These are phyloP conservation scores for Agrotis exclamationis DNA, from an alignment of 2,888 invertebrate genomes.

Conservation along the genomic window DNA sequence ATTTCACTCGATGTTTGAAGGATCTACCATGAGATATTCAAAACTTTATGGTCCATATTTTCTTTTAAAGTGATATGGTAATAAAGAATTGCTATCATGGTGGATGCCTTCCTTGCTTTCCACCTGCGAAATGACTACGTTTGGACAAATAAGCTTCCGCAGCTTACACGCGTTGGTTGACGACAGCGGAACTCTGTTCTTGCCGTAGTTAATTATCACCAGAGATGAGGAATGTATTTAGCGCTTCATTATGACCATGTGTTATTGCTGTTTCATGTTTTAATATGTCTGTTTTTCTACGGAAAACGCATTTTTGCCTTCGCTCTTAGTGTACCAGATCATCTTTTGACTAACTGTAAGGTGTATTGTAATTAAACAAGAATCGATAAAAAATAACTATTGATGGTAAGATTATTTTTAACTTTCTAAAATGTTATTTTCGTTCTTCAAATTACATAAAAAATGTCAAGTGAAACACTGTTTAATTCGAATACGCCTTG, in stretches of 20 bases:
- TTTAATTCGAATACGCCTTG: conserved; percentile 56
- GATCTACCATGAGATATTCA: conserved; percentile 46
- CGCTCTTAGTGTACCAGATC: conserved; percentile 67
- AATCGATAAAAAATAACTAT: conserved; percentile 10
- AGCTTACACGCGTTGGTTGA: conserved; percentile 77
- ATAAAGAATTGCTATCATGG: conserved; percentile 62
- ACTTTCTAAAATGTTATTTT: conserved; percentile 5
- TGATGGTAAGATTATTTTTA: conserved; percentile 11
- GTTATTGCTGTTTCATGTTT: conserved; percentile 79
- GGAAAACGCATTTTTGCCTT: conserved; percentile 70
- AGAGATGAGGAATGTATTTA: conserved; percentile 81
- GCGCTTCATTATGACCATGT: conserved; percentile 82
- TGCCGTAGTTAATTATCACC: conserved; percentile 80
- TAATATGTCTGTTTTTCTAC: conserved; percentile 68
- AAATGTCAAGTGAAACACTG: conserved; percentile 27
- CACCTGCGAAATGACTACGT: conserved; percentile 58
- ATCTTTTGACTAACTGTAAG: conserved; percentile 67
- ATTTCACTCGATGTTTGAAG: conserved; percentile 56
- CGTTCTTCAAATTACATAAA: background rate
- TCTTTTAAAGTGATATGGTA: background rate
- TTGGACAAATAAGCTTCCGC: conserved; percentile 71
- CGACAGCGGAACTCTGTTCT: conserved; percentile 75
- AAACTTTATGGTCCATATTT: conserved; percentile 14
- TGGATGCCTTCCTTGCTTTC: conserved; percentile 70
- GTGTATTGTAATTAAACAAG: conserved; percentile 65